phyloP scores from a whole-genome alignment of 2,113 vertebrate genomes.

The Paramormyrops kingsleyae region DNA sequence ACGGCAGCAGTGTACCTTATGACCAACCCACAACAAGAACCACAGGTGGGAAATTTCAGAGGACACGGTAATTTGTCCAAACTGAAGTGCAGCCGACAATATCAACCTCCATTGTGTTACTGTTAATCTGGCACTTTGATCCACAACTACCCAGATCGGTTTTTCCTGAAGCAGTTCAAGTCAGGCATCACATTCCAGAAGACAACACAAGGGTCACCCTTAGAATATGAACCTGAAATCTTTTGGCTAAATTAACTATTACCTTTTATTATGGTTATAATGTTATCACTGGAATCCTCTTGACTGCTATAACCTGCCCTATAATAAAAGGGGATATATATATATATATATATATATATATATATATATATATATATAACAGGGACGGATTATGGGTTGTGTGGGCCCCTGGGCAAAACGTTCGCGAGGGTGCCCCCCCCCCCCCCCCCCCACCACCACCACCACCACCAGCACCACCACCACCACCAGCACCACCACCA shows the following conservation, averaged over 20 bases:
- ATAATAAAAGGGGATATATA: not conserved
- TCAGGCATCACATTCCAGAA: not conserved
- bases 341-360: too few species aligned
- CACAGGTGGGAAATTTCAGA: slow-evolving; percentile 49
- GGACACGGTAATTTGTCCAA: not conserved
- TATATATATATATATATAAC: too few species aligned
- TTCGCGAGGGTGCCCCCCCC: too few species aligned
- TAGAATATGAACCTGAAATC: not conserved
- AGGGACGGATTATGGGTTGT: too few species aligned
- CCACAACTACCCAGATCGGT: not conserved
- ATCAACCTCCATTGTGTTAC: not conserved
- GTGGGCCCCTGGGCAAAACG: too few species aligned
- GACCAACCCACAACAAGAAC: slow-evolving; percentile 49
- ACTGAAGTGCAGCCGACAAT: not conserved
- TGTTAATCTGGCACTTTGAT: not conserved
- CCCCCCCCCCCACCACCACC: too few species aligned
- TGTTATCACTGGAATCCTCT: not conserved
- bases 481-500: too few species aligned
- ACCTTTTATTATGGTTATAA: not conserved
- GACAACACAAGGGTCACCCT: not conserved
- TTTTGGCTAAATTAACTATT: not conserved
- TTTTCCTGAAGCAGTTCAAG: not conserved
- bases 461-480: too few species aligned
- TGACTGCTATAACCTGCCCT: not conserved
- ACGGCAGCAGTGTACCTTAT: slow-evolving; percentile 51